A percentile compares a stretch with the other conserved stretches of the same genome.
Conservation (phyloP, 2,888 invertebrate species). For the Idaea biselata region DNA sequence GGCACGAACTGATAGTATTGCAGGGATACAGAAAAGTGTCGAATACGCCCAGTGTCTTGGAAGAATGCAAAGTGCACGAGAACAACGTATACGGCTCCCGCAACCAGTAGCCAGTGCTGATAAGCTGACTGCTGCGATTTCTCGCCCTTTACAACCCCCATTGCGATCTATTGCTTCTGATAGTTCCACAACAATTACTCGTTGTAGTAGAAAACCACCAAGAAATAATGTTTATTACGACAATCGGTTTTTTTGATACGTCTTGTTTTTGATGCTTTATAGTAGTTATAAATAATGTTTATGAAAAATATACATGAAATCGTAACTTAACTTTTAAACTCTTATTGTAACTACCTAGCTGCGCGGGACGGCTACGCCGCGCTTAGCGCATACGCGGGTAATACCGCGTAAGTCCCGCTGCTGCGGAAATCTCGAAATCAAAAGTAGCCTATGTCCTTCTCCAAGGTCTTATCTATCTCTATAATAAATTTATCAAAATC, state of each 20-base stretch:
- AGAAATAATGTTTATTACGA: conserved; percentile 51
- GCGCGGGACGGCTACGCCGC: too few species aligned
- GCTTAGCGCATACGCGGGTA: too few species aligned
- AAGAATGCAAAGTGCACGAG: conserved; percentile 45
- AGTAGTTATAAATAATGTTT: too few species aligned
- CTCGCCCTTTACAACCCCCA: conserved; percentile 46
- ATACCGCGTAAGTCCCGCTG: too few species aligned
- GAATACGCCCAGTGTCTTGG: conserved; percentile 55
- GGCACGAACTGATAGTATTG: conserved; percentile 61
- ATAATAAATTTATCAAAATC: too few species aligned
- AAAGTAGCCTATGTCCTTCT: too few species aligned
- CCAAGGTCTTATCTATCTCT: too few species aligned
- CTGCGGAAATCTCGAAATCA: too few species aligned
- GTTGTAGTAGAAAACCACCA: conserved; percentile 45
- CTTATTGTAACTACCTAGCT: too few species aligned
- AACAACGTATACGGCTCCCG: conserved; percentile 43
- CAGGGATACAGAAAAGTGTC: conserved; percentile 54
- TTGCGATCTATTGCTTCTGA: conserved; percentile 34
- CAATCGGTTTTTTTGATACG: conserved; percentile 44
- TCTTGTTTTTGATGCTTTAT: background rate
- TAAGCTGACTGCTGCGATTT: conserved; percentile 41
- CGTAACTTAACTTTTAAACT: too few species aligned
- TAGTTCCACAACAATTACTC: conserved; percentile 17
- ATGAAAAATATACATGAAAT: too few species aligned
- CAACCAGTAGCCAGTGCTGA: conserved; percentile 49